Base-by-base conservation (phyloP, 2,113 vertebrate species). In the Taxidea taxus region DNA sequence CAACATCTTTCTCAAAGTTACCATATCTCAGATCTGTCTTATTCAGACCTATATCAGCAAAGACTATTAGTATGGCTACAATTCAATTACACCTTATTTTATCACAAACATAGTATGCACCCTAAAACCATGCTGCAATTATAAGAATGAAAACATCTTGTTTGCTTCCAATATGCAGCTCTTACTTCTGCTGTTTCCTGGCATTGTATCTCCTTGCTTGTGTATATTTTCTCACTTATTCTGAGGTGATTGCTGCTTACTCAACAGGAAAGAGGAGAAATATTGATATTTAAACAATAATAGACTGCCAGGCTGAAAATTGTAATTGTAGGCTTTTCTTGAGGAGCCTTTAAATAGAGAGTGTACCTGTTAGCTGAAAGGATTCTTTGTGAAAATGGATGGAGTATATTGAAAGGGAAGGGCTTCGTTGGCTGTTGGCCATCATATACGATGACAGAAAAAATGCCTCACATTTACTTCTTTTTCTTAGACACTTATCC, bases 311-410 rank as follows among this genome's bases (percentile, higher is more conserved):
- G 56, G 83, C 56, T 75, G 34, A n/a, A 80, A 37, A 31, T 23
- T 62, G 8, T 87, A 89, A 80, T 58, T 95, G 29, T 42, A 85
- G 87, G 42, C 62, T 85, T 95, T 89, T 91, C 92, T 93, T 70
- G 21, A 16, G 31, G 25, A 93, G 23, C 3, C 51, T 72, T 93
- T 84, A 44, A 88, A 68, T 29, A 84, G 34, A 51, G 9, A 82
- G 8, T 6, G 34, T 42, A 49, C 82, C 25, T n/a, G 14, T 29
- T 16, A 75, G 62, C 54, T 49, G 39, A 9, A 10, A 81, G 6
- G 14, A 47, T 7, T 90, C 54, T 92, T 84, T 27, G 47, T 66
- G 68, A 77, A 94, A 60, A 66, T 34, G 31, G 20, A 39, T 86
- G 2, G 42, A 68, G 12, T 37, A n/a, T 56, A 21, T 78, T 29